Conservation (phyloP, 2,888 invertebrate genomes). For the Hirtodrosophila trivittata region DNA sequence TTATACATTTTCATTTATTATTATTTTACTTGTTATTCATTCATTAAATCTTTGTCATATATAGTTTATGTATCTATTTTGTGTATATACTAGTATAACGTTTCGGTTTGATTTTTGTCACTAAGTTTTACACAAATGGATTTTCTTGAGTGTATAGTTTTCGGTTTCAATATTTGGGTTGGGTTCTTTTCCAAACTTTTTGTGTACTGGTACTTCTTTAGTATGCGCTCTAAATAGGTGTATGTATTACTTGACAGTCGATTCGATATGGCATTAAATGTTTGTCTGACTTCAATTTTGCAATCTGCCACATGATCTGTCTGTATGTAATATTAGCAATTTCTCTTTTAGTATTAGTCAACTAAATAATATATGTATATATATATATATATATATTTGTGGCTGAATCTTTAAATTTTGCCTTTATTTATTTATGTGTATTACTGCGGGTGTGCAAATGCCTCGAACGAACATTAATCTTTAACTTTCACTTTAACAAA, state of each 20-base stretch:
- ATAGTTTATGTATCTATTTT: slow-evolving; percentile 54
- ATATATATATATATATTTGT: slow-evolving; percentile 55
- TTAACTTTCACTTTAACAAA: slow-evolving; percentile 46
- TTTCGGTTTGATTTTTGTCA: slow-evolving; percentile 57
- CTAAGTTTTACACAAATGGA: slow-evolving; percentile 64
- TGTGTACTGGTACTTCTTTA: too few species aligned
- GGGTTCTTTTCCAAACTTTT: too few species aligned
- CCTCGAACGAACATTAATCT: slow-evolving; percentile 60
- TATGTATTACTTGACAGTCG: too few species aligned
- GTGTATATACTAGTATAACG: slow-evolving; percentile 58
- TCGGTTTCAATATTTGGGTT: too few species aligned
- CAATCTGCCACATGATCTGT: too few species aligned
- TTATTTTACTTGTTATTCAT: slow-evolving; percentile 75
- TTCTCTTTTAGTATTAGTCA: slow-evolving; percentile 71
- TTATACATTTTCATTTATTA: slow-evolving; percentile 79
- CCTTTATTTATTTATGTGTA: slow-evolving; percentile 46
- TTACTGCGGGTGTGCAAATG: slow-evolving; percentile 50
- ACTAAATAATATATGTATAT: slow-evolving; percentile 73
- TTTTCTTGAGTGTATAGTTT: slow-evolving; percentile 31
- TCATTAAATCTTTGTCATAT: slow-evolving; percentile 71
- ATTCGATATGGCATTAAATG: too few species aligned
- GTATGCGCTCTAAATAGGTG: too few species aligned
- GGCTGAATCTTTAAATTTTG: slow-evolving; percentile 21
- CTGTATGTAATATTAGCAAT: too few species aligned
- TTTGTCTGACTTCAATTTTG: too few species aligned